Percentiles rank a stretch among this genome's conserved stretches.
Conservation (phyloP, 2,888 invertebrate genomes). For the Sepiola atlantica region DNA sequence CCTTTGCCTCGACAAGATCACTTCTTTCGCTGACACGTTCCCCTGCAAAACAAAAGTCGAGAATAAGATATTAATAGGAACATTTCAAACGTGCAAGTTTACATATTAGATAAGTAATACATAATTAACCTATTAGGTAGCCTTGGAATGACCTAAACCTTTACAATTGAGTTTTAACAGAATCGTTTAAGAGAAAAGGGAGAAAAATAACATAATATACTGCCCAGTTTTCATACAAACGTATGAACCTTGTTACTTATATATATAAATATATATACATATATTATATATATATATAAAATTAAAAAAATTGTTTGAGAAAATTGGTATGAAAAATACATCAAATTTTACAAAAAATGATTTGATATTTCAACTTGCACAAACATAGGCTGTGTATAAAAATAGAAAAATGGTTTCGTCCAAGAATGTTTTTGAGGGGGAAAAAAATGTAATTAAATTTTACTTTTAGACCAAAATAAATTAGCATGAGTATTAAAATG, state of each 20-base stretch:
- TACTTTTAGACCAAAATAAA: neutral
- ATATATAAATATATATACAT: no score
- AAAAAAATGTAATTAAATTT: neutral
- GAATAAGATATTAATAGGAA: neutral
- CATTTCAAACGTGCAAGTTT: neutral
- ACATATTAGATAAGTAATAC: neutral
- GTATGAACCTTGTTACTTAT: neutral
- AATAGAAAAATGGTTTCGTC: neutral
- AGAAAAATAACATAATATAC: neutral
- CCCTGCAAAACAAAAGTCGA: neutral
- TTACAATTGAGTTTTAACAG: neutral
- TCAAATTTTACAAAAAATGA: neutral
- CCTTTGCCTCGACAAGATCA: neutral
- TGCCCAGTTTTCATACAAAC: neutral
- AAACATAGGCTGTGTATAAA: neutral
- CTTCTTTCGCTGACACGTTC: slow-evolving; percentile 43
- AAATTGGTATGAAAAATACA: neutral
- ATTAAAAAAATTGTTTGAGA: neutral
- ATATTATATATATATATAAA: no score
- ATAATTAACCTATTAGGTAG: neutral
- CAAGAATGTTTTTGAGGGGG: neutral
- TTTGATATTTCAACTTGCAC: slow-evolving; percentile 1
- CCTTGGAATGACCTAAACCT: neutral
- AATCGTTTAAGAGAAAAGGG: neutral
- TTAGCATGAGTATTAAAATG: no score